A percentile compares a stretch with the other conserved stretches of the same genome.
phyloP scores from a whole-genome alignment of 2,888 invertebrate species.

The Megamerina dolium region DNA sequence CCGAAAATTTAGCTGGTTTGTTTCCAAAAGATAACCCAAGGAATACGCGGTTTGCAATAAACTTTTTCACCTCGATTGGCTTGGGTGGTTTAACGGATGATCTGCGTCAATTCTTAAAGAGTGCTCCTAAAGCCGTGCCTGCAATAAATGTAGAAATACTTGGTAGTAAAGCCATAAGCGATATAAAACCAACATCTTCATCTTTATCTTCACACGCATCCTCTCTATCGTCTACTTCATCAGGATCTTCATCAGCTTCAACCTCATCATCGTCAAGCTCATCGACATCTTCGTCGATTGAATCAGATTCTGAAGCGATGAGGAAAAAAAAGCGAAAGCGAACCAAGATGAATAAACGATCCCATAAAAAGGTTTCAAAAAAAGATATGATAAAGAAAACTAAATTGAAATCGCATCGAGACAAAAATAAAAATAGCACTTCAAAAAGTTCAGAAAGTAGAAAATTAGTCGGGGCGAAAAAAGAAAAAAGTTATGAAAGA shows the following conservation, averaged over 20 bases:
- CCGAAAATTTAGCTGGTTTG: constrained; percentile 80
- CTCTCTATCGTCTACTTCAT: constrained; percentile 18
- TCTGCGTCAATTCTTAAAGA: constrained; percentile 78
- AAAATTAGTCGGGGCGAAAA: too few relatives aligned
- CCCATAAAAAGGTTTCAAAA: constrained; percentile 21
- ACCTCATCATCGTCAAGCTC: constrained; percentile 25
- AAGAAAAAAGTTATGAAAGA: too few relatives aligned
- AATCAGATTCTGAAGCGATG: constrained; percentile 24
- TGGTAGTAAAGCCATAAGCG: constrained; percentile 32
- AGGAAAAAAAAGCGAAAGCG: constrained; percentile 18
- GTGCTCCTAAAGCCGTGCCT: constrained; percentile 45
- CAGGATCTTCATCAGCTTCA: constrained; percentile 18
- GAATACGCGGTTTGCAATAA: constrained; percentile 95
- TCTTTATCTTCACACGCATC: constrained; percentile 21
- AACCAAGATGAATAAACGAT: constrained; percentile 14
- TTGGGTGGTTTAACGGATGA: constrained; percentile 94
- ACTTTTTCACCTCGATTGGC: constrained; percentile 96
- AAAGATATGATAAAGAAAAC: too few relatives aligned
- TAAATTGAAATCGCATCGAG: too few relatives aligned
- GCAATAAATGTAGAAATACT: constrained; percentile 42
- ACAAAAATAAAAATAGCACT: too few relatives aligned
- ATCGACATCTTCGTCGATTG: constrained; percentile 22
- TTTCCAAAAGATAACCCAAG: constrained; percentile 95
- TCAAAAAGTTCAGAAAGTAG: too few relatives aligned
- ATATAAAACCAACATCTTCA: constrained; percentile 20